These are phyloP conservation scores for Drosophila equinoxialis DNA, from an alignment of 1,140 invertebrate species.

Conservation along the genomic window DNA sequence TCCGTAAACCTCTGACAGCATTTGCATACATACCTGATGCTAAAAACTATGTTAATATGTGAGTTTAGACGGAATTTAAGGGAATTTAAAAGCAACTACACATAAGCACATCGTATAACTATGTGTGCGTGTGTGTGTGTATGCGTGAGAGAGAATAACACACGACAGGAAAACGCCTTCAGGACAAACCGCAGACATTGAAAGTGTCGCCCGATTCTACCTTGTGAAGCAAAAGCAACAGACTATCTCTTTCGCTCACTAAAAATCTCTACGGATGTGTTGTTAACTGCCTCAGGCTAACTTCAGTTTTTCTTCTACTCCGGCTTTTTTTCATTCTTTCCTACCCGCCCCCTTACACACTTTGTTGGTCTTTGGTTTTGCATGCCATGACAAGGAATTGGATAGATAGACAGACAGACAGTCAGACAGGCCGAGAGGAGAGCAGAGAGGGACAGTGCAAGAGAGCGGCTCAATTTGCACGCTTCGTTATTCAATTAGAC, in stretches of 20 bases:
- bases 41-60: slow-evolving; percentile 77
- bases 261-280: slow-evolving; percentile 76
- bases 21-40: slow-evolving; percentile 61
- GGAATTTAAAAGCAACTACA: slow-evolving; percentile 58
- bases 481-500: slow-evolving; percentile 82
- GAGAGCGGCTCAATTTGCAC: slow-evolving; percentile 70
- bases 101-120: neutral
- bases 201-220: slow-evolving; percentile 44
- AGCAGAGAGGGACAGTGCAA: slow-evolving; percentile 11
- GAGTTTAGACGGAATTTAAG: slow-evolving; percentile 52
- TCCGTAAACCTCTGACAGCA: slow-evolving; percentile 61
- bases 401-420: slow-evolving; percentile 14
- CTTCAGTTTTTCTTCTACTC: slow-evolving; percentile 29
- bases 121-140: neutral
- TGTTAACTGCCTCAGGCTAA: slow-evolving; percentile 67
- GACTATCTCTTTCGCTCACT: slow-evolving; percentile 37
- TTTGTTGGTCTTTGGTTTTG: slow-evolving; percentile 4
- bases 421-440: neutral
- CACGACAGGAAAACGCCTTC: slow-evolving; percentile 46
- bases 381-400: slow-evolving; percentile 39
- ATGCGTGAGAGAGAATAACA: neutral
- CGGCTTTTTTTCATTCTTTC: neutral
- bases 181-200: slow-evolving; percentile 70
- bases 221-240: slow-evolving; percentile 11
- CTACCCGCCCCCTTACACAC: neutral